These are phyloP conservation scores for Typhlomys cinereus DNA, from an alignment of 2,113 vertebrate species.

Conservation along the genomic window DNA sequence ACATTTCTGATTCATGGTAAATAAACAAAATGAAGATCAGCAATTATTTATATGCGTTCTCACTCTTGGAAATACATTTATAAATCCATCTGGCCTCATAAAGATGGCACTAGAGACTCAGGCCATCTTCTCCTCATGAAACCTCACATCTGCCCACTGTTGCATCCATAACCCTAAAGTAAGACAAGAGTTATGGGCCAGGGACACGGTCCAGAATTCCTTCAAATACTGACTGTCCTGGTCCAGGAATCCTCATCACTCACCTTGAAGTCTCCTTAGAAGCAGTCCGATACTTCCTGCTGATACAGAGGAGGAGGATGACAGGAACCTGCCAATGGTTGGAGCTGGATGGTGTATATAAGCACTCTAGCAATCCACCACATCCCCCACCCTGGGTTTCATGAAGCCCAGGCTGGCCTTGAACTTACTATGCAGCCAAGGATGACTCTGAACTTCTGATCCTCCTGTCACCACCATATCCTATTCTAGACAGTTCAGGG, in stretches of 20 bases:
- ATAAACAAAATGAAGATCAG: background rate
- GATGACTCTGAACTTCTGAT: background rate
- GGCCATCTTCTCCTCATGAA: background rate
- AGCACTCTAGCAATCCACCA: too few species aligned
- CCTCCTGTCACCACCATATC: background rate
- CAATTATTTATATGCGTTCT: background rate
- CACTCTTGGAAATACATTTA: background rate
- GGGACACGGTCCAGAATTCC: background rate
- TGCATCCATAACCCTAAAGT: too few species aligned
- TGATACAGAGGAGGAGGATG: too few species aligned
- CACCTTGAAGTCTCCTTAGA: background rate
- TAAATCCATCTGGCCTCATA: background rate
- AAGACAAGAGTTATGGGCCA: background rate
- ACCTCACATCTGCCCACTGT: background rate
- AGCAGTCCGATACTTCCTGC: background rate
- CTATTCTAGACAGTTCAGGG: background rate
- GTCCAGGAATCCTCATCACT: background rate
- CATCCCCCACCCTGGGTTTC: too few species aligned
- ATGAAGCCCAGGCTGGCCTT: background rate
- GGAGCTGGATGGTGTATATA: background rate
- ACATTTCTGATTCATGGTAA: background rate
- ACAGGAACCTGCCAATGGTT: background rate
- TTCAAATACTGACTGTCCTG: background rate
- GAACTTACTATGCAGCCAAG: too few species aligned
- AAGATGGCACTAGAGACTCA: background rate